These are phyloP conservation scores for Steatocranus sp. DNA, from an alignment of 2,797 vertebrate genomes.

Conservation along the genomic window DNA sequence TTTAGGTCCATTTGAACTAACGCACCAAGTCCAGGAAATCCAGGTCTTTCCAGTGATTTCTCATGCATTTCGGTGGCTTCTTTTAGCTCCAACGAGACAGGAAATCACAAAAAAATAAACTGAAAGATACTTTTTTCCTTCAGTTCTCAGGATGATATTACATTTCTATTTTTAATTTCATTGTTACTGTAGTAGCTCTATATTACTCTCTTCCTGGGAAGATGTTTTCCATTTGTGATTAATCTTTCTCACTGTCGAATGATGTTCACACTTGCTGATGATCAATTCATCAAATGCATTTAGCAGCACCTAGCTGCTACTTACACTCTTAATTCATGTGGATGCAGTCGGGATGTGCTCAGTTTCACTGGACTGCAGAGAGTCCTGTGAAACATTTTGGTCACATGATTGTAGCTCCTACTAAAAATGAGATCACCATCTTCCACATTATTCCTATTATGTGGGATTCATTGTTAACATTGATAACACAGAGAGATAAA, in stretches of 20 bases:
- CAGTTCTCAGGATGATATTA: background rate
- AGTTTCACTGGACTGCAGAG: background rate
- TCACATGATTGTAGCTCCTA: background rate
- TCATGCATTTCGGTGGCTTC: background rate
- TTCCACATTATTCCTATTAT: background rate
- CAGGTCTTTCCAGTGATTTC: background rate
- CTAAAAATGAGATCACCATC: background rate
- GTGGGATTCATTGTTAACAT: background rate
- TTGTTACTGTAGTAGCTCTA: background rate
- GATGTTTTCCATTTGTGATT: background rate
- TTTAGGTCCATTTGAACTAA: background rate
- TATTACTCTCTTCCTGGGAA: background rate
- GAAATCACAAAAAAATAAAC: background rate
- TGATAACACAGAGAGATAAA: constrained; percentile 1
- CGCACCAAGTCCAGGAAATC: background rate
- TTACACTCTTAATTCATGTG: background rate
- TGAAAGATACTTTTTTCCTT: background rate
- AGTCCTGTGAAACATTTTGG: background rate
- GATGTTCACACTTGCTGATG: background rate
- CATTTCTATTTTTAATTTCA: background rate
- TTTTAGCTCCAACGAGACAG: background rate
- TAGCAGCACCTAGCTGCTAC: background rate
- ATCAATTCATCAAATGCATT: background rate
- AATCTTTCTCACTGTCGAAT: background rate
- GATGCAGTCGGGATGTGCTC: background rate